Percentiles rank a stretch among this genome's conserved stretches.
These are phyloP conservation scores for Volucella bombylans DNA, from an alignment of 2,888 invertebrate species.

Conservation along the genomic window DNA sequence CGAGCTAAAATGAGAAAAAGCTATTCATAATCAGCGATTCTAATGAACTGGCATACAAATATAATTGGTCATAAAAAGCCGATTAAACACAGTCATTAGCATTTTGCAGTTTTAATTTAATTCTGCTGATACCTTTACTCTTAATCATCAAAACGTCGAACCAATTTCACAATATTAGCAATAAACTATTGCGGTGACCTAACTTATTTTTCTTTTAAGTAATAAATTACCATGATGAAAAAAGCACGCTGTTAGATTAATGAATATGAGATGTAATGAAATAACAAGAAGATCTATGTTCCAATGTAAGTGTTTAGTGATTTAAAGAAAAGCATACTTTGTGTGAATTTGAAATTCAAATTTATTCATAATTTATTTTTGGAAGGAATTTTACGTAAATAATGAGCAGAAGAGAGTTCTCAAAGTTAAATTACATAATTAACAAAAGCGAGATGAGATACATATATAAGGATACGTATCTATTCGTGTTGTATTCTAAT, in stretches of 20 bases:
- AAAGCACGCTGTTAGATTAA: slow-evolving; percentile 27
- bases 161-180: slow-evolving; percentile 18
- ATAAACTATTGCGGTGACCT: not conserved
- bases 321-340: not conserved
- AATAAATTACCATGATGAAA: slow-evolving; percentile 21
- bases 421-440: too few relatives aligned
- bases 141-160: too few relatives aligned
- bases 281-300: slow-evolving; percentile 4
- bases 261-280: slow-evolving; percentile 1
- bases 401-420: too few relatives aligned
- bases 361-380: too few relatives aligned
- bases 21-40: slow-evolving; percentile 1
- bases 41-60: not conserved
- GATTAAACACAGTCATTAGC: slow-evolving; percentile 9
- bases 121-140: not conserved
- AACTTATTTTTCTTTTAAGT: not conserved
- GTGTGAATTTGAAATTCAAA: not conserved
- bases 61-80: slow-evolving; percentile 5
- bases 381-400: too few relatives aligned
- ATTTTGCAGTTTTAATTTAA: not conserved
- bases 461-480: too few relatives aligned
- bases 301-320: not conserved
- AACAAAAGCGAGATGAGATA: too few relatives aligned
- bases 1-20: not conserved
- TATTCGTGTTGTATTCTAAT: too few relatives aligned